Evolutionary conservation across 2,888 invertebrate species (phyloP).

Genomic region (Seira musarum): DNA sequence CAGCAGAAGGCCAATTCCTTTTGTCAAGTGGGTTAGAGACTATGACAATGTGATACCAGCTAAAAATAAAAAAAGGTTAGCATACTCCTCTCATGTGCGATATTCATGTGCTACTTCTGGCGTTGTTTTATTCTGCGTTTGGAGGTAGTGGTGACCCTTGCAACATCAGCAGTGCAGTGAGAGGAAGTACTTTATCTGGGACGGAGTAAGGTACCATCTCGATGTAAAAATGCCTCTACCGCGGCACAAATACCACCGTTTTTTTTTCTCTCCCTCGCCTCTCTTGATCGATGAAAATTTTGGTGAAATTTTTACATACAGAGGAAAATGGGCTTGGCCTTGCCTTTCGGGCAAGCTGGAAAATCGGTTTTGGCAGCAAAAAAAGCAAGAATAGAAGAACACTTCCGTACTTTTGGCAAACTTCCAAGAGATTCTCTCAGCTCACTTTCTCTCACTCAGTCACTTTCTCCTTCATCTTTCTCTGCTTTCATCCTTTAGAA

Average conservation of each 20-base stretch:
- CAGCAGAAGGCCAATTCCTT: too few species aligned
- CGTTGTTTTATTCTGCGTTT: too few species aligned
- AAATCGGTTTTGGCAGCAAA: conserved; percentile 58
- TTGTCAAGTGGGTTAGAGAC: too few species aligned
- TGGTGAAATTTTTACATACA: conserved; percentile 59
- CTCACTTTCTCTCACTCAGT: conserved; percentile 9
- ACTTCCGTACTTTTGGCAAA: conserved; percentile 66
- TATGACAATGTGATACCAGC: too few species aligned
- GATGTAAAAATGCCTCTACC: not conserved
- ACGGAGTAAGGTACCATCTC: conserved; percentile 16
- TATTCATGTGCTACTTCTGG: too few species aligned
- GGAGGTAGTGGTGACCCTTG: too few species aligned
- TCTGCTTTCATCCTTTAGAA: not conserved
- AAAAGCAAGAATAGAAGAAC: conserved; percentile 34
- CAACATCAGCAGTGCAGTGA: too few species aligned
- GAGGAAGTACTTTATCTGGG: conserved; percentile 18
- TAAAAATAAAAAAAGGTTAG: too few species aligned
- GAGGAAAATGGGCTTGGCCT: conserved; percentile 49
- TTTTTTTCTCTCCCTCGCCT: conserved; percentile 27
- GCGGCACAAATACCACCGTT: not conserved
- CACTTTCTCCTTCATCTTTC: conserved; percentile 8
- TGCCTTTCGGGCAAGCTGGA: conserved; percentile 62
- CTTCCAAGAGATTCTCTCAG: conserved; percentile 47
- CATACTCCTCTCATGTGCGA: too few species aligned
- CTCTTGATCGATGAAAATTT: conserved; percentile 66